Evolutionary conservation across 2,888 invertebrate species (phyloP).

Genomic region (Harpalus rufipes): DNA sequence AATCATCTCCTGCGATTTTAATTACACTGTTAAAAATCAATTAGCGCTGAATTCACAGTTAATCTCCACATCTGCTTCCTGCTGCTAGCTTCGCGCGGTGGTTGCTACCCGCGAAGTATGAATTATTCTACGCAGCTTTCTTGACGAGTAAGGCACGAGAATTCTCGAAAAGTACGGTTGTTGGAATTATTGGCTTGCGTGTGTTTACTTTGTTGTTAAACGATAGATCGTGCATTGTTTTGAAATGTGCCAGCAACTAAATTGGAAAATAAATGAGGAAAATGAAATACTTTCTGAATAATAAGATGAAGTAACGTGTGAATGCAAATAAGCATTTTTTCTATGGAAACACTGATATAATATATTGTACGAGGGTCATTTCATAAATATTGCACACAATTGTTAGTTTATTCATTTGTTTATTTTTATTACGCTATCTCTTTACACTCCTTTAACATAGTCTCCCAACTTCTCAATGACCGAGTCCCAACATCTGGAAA

Average conservation of each 20-base stretch:
- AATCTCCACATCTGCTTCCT: conserved; percentile 28
- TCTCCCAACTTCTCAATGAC: no score
- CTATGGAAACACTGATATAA: background rate
- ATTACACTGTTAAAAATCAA: conserved; percentile 60
- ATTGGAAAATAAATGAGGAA: conserved; percentile 19
- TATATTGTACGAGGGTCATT: no score
- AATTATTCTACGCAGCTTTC: conserved; percentile 30
- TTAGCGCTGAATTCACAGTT: conserved; percentile 45
- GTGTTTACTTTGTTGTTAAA: conserved; percentile 48
- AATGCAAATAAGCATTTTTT: background rate
- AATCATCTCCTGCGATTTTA: conserved; percentile 59
- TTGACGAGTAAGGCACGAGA: conserved; percentile 47
- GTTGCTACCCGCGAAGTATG: background rate
- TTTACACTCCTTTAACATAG: no score
- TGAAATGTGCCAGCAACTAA: conserved; percentile 33
- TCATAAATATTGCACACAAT: no score
- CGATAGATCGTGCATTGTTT: conserved; percentile 45
- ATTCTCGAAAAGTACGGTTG: conserved; percentile 50
- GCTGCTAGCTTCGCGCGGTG: conserved; percentile 6
- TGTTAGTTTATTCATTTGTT: no score
- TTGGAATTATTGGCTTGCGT: conserved; percentile 49
- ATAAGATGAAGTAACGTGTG: background rate
- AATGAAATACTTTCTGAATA: background rate
- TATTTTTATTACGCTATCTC: no score
- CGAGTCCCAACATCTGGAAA: no score